Evolutionary conservation across 2,888 invertebrate species (phyloP), one percentile per base, ranked within the genome.

Genomic region (Scotopteryx bipunctaria): DNA sequence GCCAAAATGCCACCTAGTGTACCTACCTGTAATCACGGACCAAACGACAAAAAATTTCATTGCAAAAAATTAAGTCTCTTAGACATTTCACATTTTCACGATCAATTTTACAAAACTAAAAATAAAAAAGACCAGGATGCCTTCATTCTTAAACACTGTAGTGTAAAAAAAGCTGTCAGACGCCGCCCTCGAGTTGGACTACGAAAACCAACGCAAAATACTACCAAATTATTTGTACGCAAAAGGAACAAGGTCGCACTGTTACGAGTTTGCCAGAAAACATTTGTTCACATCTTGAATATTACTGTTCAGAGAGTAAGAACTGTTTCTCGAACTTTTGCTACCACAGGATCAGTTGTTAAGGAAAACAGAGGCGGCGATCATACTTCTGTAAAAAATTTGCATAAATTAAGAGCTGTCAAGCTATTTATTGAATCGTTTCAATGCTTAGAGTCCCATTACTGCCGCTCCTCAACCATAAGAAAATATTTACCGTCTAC

Each of bases 311-410:
- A 52, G 21, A 55, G 50, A 14, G 46, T 63, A 15, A 45, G 57
- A 50, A 51, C 17, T 49, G 55, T 63, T 13, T 40, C 56, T 43
- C 23, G 36, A 57, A 53, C 43, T 38, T 63, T 52, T 56, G 43
- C 42, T 21, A 51, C 11, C 14, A 60, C 58, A 31, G 60, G 58
- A 35, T 11, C 48, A 15, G 3, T 57, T 23, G 49, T 56, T 31
- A 31, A 57, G 55, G 59, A 58, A 55, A 60, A 48, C 29, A 51
- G 58, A 37, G 60, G 63, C 47, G 60, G 57, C 5, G 60, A 63
- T 45, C 58, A 55, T 45, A 59, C 51, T 13, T 58, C 58, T 5
- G 29, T 35, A 6, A 59, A 56, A 55, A 57, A 63, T 57, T 6
- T 38, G 1, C 32, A 47, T 19, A 60, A 61, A 44, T 19, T 49